A percentile compares a stretch with the other conserved stretches of the same genome.
These are phyloP conservation scores for Ptilodon capucinus DNA, from an alignment of 2,888 invertebrate genomes.

Conservation along the genomic window DNA sequence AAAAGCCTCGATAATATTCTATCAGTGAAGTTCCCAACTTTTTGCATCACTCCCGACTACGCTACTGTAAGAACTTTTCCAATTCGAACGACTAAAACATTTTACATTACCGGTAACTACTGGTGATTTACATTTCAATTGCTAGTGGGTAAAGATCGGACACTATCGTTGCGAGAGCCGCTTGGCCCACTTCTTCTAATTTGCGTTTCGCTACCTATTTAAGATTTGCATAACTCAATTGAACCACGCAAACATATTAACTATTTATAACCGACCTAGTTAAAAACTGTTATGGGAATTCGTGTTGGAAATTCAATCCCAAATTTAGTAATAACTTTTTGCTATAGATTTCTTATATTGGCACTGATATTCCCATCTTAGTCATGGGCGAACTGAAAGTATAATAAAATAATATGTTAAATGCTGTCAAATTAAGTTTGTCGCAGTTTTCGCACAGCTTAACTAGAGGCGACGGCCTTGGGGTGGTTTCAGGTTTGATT, in stretches of 20 bases:
- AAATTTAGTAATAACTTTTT: no score
- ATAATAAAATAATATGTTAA: no score
- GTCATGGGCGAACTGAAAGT: no score
- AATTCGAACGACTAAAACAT: neutral
- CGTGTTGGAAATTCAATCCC: no score
- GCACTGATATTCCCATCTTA: no score
- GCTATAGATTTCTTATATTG: no score
- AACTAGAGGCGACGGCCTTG: no score
- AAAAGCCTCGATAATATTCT: neutral
- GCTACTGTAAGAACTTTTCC: neutral
- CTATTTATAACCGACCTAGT: constrained; percentile 22
- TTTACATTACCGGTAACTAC: neutral
- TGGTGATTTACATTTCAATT: constrained; percentile 30
- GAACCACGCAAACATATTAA: constrained; percentile 21
- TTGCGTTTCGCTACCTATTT: constrained; percentile 41
- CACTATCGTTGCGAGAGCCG: constrained; percentile 45
- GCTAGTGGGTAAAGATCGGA: constrained; percentile 14
- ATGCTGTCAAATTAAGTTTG: no score
- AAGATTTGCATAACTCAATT: constrained; percentile 35
- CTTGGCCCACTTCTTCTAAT: constrained; percentile 58
- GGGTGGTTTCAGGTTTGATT: no score
- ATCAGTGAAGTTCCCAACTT: neutral
- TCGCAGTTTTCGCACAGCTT: no score
- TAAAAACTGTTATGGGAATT: constrained; percentile 10
- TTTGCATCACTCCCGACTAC: neutral